phyloP scores from a whole-genome alignment of 2,888 invertebrate genomes.

The Eristalinus aeneus region DNA sequence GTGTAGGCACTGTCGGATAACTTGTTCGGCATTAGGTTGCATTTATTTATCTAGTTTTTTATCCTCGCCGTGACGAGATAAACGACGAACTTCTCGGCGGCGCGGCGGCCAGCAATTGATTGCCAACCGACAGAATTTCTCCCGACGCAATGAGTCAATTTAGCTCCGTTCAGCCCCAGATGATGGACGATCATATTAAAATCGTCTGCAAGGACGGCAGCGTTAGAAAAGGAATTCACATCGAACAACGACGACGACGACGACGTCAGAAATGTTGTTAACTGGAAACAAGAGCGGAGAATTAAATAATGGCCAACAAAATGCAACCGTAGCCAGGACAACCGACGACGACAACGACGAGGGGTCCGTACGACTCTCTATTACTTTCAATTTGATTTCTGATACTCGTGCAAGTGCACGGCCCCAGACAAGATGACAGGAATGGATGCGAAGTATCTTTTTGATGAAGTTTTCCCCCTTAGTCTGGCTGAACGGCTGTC shows the following conservation, averaged over 20 bases:
- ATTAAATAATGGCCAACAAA: conserved; percentile 57
- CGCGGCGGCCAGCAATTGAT: neutral
- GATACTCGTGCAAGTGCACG: conserved; percentile 29
- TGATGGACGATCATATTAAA: conserved; percentile 64
- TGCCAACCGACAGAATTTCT: conserved; percentile 8
- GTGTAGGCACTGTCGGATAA: conserved; percentile 1
- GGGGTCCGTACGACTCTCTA: conserved; percentile 9
- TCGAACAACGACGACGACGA: neutral
- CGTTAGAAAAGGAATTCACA: neutral
- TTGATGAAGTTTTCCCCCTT: conserved; percentile 61
- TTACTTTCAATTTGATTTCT: conserved; percentile 68
- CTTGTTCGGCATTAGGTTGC: neutral
- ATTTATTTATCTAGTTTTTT: conserved; percentile 17
- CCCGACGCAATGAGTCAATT: conserved; percentile 61
- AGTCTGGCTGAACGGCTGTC: neutral
- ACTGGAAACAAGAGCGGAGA: conserved; percentile 16
- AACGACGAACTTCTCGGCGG: conserved; percentile 29
- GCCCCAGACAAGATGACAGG: conserved; percentile 53
- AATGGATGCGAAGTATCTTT: conserved; percentile 63
- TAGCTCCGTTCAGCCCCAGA: conserved; percentile 32
- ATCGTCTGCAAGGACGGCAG: conserved; percentile 49
- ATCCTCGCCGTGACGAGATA: conserved; percentile 38
- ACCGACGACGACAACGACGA: neutral
- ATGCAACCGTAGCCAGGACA: conserved; percentile 9
- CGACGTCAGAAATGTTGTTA: neutral